Evolutionary conservation across 2,113 vertebrate genomes (phyloP).

Genomic region (Excalfactoria chinensis): DNA sequence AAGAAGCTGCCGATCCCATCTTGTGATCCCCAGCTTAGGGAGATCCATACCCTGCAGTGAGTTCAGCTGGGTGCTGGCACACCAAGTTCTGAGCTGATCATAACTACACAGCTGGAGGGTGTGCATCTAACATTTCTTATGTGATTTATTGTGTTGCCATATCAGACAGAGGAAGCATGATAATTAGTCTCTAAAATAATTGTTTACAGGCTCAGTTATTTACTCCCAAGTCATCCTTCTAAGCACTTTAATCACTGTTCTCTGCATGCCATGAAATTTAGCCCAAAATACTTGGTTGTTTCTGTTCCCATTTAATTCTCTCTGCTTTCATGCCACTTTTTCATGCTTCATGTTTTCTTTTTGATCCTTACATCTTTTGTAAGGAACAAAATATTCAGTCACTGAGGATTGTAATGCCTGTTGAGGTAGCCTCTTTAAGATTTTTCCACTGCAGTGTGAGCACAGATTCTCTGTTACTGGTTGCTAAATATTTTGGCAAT

Average conservation of each 20-base stretch:
- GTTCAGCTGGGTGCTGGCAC: neutral
- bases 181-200: neutral
- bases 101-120: neutral
- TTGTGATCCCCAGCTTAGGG: neutral
- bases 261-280: neutral
- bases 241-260: neutral
- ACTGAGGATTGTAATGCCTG: neutral
- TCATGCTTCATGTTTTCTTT: neutral
- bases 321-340: neutral
- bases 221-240: neutral
- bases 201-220: neutral
- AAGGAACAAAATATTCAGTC: neutral
- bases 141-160: neutral
- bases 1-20: neutral
- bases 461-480: neutral
- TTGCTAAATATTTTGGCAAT: neutral
- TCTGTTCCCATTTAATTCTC: neutral
- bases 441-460: neutral
- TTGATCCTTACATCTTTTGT: neutral
- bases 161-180: fast-evolving
- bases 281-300: neutral
- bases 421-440: neutral
- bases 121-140: neutral
- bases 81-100: neutral
- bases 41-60: neutral